A percentile compares a stretch with the other conserved stretches of the same genome.
Evolutionary conservation across 2,797 vertebrate genomes (phyloP).

Genomic region (Pitangus sulphuratus): DNA sequence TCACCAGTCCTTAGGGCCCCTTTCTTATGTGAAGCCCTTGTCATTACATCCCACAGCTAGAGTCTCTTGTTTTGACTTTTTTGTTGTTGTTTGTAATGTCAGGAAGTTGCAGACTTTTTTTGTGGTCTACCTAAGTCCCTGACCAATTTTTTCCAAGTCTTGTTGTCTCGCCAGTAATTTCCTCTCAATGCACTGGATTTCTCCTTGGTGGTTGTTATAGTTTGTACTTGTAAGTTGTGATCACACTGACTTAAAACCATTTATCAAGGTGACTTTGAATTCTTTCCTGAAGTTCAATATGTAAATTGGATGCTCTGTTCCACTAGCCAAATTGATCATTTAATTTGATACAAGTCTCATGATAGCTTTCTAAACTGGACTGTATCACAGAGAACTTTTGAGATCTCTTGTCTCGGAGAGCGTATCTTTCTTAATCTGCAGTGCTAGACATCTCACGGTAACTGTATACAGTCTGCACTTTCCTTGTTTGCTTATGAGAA

Average conservation of each 20-base stretch:
- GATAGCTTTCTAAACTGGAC: not conserved
- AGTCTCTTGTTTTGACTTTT: not conserved
- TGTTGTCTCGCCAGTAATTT: not conserved
- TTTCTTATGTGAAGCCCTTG: not conserved
- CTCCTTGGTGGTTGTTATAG: not conserved
- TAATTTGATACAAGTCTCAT: not conserved
- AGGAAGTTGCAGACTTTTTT: not conserved
- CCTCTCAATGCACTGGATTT: not conserved
- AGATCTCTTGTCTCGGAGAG: not conserved
- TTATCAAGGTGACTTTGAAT: not conserved
- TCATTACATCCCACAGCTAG: not conserved
- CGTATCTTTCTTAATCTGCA: not conserved
- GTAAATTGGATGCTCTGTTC: not conserved
- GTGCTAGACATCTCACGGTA: not conserved
- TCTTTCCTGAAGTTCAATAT: not conserved
- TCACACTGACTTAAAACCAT: not conserved
- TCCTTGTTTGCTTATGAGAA: not conserved
- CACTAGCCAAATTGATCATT: not conserved
- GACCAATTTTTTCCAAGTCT: not conserved
- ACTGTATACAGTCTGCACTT: not conserved
- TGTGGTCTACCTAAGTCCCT: not conserved
- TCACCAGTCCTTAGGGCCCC: not conserved
- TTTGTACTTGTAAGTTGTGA: not conserved
- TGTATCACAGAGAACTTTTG: not conserved
- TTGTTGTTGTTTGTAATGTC: not conserved